Base-by-base conservation (phyloP, 2,888 invertebrate genomes). In the Tetragonula carbonaria region DNA sequence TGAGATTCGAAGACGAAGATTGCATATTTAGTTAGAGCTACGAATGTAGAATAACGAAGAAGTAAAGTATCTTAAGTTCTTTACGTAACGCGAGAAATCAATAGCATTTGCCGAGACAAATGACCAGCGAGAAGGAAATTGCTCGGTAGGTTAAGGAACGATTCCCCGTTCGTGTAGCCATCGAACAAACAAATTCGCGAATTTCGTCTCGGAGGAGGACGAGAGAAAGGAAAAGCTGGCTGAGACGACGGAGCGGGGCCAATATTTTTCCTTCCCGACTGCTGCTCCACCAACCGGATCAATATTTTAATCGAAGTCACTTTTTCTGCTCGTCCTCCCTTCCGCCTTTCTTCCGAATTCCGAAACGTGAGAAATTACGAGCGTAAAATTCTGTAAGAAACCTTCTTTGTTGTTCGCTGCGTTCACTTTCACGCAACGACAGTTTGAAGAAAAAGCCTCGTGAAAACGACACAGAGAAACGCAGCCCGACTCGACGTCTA, bases 291-390 rank as follows among this genome's bases (percentile, higher is more conserved):
- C 13, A 11, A 59, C 45, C 23, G 62, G 63, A 63, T 76, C 82
- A 57, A 83, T 76, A 68, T 72, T 83, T 76, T 72, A 83, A 83
- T 76, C 72, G 53, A 51, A 68, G 13, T 21, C 68, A 13, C 14
- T 45, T 8, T 50, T 23, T 38, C 23, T 23, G n/a, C 11, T 23
- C 33, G 45, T 11, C 38, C 33, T 53, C 33, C 16, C 16, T 16
- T 16, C 28, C 8, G 14, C 38, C 33, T 53, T 38, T n/a, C 16
- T 16, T 16, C 28, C 8, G 14, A 57, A 13, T 62, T 51, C 18
- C 33, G 16, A 33, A 45, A 45, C 8, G 45, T 8, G 8, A 45
- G 2, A 45, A 45, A 45, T 45, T 45, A 45, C 45, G 11, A 45
- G 45, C 8, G 8, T 45, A 45, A 45, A 45, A 45, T 8, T 8